Evolutionary conservation across 2,113 vertebrate species (phyloP).

Genomic region (Kobus ellipsiprymnus): DNA sequence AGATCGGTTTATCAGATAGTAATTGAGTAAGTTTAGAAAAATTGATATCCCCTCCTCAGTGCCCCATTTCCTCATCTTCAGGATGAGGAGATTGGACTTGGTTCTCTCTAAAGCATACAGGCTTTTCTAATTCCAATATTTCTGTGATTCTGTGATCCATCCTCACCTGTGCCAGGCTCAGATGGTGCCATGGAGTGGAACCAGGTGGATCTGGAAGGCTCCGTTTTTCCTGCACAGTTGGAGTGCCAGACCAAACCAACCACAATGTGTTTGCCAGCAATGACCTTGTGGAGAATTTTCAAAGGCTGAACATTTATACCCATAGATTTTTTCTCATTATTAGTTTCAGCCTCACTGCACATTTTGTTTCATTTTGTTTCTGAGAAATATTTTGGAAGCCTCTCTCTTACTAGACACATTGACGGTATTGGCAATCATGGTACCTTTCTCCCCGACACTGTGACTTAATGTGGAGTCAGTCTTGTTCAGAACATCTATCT

Average conservation of each 20-base stretch:
- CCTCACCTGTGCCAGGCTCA: not conserved
- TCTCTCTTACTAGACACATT: slow-evolving; percentile 1
- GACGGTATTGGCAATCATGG: not conserved
- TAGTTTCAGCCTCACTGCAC: slow-evolving; percentile 28
- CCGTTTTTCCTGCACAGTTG: not conserved
- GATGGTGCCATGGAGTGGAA: not conserved
- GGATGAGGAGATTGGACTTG: not conserved
- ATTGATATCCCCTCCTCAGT: not conserved
- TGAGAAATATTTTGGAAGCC: slow-evolving; percentile 23
- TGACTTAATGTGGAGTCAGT: not conserved
- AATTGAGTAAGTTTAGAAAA: not conserved
- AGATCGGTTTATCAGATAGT: not conserved
- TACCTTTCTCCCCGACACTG: not conserved
- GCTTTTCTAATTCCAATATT: not conserved
- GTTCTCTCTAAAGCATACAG: not conserved
- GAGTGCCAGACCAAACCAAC: not conserved
- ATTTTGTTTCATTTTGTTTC: slow-evolving; percentile 42
- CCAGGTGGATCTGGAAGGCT: not conserved
- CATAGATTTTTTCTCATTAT: slow-evolving; percentile 18
- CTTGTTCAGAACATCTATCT: slow-evolving; percentile 1
- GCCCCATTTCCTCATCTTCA: not conserved
- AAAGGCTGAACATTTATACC: slow-evolving; percentile 14
- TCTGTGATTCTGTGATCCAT: not conserved
- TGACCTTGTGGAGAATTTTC: not conserved
- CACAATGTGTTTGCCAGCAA: not conserved